Percentiles rank a stretch among this genome's conserved stretches.
Conservation (phyloP, 2,797 vertebrate species). For the Rallus crepitans region DNA sequence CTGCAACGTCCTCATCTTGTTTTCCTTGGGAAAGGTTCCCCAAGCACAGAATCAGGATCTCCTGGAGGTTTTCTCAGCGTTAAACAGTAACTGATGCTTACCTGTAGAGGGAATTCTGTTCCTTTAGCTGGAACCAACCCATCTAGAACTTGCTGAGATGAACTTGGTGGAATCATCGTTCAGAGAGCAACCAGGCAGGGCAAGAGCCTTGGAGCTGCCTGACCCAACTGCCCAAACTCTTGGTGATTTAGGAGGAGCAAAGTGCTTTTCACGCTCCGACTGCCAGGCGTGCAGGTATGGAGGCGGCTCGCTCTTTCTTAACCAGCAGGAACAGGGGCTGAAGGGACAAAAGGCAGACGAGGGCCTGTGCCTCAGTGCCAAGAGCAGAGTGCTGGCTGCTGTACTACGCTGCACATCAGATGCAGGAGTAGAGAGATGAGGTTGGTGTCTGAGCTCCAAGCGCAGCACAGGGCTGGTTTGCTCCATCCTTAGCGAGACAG, state of each 20-base stretch:
- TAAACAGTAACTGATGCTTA: not conserved
- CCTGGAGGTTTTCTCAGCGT: not conserved
- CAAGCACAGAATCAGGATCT: not conserved
- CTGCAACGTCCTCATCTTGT: not conserved
- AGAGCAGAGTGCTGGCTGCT: not conserved
- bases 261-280: not conserved
- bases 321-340: fast-evolving
- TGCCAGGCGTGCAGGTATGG: fast-evolving
- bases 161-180: not conserved
- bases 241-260: fast-evolving
- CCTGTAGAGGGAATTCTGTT: not conserved
- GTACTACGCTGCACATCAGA: fast-evolving
- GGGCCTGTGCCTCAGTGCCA: too few species aligned
- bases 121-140: not conserved
- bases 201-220: not conserved
- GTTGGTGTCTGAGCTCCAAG: fast-evolving
- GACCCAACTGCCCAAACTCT: not conserved
- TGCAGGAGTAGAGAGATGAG: not conserved
- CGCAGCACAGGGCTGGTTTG: not conserved
- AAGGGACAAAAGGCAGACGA: not conserved
- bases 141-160: not conserved
- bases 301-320: not conserved
- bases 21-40: not conserved
- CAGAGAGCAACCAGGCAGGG: not conserved
- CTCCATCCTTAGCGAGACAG: not conserved